A percentile compares a stretch with the other conserved stretches of the same genome.
These are phyloP conservation scores for Meiosimyza platycephala DNA, from an alignment of 2,888 invertebrate species.

Conservation along the genomic window DNA sequence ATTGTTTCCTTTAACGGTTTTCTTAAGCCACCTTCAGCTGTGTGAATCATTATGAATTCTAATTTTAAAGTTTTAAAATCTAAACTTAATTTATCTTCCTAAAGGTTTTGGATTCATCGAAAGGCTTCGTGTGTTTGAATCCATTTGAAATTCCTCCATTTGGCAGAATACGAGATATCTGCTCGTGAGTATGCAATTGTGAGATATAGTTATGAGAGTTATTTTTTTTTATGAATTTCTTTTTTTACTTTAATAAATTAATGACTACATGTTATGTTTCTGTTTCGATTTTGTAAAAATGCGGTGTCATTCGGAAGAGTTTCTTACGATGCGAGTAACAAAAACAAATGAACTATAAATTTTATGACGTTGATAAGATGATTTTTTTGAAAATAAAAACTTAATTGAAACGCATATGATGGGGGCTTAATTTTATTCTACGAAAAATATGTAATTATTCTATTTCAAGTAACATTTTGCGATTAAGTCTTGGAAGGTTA, in stretches of 20 bases:
- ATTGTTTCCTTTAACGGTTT: conserved; percentile 26
- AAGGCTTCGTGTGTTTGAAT: conserved; percentile 72
- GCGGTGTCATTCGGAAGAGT: too few species aligned
- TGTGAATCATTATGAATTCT: not conserved
- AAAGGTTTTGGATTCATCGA: conserved; percentile 57
- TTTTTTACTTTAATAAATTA: conserved; percentile 11
- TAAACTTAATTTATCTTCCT: conserved; percentile 52
- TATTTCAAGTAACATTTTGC: too few species aligned
- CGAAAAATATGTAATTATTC: too few species aligned
- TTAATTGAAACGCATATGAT: too few species aligned
- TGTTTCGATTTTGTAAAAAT: too few species aligned
- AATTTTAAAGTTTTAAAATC: not conserved
- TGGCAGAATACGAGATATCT: conserved; percentile 87
- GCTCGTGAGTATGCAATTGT: conserved; percentile 52
- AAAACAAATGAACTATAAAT: too few species aligned
- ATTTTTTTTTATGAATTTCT: not conserved
- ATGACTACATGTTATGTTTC: too few species aligned
- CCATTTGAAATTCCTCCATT: conserved; percentile 85
- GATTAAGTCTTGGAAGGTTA: too few species aligned
- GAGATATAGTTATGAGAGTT: conserved; percentile 7
- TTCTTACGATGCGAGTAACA: too few species aligned
- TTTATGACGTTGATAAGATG: too few species aligned
- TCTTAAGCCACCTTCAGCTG: conserved; percentile 1
- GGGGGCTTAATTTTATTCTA: too few species aligned
- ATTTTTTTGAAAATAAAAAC: too few species aligned